Percentiles rank a stretch among this genome's conserved stretches.
Evolutionary conservation across 2,113 vertebrate genomes (phyloP).

Genomic region (Burhinus oedicnemus): DNA sequence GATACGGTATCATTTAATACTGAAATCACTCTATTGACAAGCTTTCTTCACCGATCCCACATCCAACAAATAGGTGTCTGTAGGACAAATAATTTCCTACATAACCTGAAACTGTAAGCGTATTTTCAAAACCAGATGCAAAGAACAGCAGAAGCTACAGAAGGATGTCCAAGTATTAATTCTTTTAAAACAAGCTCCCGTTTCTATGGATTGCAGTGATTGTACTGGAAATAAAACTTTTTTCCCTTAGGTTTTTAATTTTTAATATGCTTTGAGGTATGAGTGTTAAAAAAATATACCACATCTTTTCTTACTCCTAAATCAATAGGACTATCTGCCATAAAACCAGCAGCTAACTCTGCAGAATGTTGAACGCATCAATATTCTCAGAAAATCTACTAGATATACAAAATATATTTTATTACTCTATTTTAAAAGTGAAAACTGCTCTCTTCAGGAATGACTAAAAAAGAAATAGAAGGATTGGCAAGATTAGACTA

Average conservation of each 20-base stretch:
- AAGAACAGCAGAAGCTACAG: background rate
- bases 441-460: background rate
- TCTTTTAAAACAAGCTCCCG: background rate
- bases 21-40: background rate
- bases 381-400: background rate
- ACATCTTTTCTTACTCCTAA: background rate
- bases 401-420: background rate
- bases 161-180: background rate
- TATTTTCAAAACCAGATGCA: background rate
- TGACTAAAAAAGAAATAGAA: background rate
- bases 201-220: background rate
- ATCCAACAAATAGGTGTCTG: background rate
- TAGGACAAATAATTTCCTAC: background rate
- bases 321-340: background rate
- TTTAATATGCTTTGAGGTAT: background rate
- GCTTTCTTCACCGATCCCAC: background rate
- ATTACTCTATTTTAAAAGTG: background rate
- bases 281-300: background rate
- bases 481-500: background rate
- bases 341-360: background rate
- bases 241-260: background rate
- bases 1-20: background rate
- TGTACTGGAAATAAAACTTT: background rate
- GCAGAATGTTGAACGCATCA: background rate
- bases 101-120: background rate